Evolutionary conservation across 35 echinoderm and acorn worm genomes (phyloP).

Genomic region (Acanthaster planci): DNA sequence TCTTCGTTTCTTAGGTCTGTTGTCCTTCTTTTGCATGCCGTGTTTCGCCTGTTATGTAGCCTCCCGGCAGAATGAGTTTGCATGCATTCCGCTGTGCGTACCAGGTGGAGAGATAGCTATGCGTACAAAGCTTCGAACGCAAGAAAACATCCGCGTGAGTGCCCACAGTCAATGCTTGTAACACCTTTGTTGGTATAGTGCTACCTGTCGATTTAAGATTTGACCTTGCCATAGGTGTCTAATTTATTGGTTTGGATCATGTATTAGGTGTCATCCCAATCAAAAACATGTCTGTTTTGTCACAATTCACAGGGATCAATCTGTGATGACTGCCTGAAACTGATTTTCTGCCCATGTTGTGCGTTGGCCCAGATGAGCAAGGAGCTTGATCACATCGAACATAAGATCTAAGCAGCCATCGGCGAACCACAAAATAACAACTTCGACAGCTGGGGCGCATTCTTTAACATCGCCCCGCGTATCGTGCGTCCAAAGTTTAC

Average conservation of each 20-base stretch:
- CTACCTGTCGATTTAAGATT: too few relatives aligned
- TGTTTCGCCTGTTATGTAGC: conserved; percentile 59
- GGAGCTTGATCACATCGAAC: conserved; percentile 51
- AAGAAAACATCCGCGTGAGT: conserved; percentile 60
- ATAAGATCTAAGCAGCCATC: conserved; percentile 6
- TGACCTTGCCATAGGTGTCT: too few relatives aligned
- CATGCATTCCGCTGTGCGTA: conserved; percentile 46
- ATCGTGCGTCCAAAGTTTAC: too few relatives aligned
- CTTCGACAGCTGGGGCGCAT: too few relatives aligned
- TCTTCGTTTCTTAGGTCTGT: conserved; percentile 39
- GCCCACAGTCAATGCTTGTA: neutral
- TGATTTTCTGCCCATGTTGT: conserved; percentile 32
- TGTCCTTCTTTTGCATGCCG: conserved; percentile 33
- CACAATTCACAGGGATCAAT: conserved; percentile 38
- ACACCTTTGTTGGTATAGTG: too few relatives aligned
- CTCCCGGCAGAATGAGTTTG: conserved; percentile 33
- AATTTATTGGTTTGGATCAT: too few relatives aligned
- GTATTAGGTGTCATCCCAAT: too few relatives aligned
- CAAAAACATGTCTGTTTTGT: neutral
- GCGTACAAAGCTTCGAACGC: conserved; percentile 61
- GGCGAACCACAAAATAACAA: too few relatives aligned
- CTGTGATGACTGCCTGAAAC: conserved; percentile 57
- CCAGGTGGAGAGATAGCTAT: conserved; percentile 61
- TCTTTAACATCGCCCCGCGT: too few relatives aligned
- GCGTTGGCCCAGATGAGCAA: conserved; percentile 51